These are phyloP conservation scores for Bombus impatiens DNA, from an alignment of 1,140 invertebrate genomes.

Conservation along the genomic window DNA sequence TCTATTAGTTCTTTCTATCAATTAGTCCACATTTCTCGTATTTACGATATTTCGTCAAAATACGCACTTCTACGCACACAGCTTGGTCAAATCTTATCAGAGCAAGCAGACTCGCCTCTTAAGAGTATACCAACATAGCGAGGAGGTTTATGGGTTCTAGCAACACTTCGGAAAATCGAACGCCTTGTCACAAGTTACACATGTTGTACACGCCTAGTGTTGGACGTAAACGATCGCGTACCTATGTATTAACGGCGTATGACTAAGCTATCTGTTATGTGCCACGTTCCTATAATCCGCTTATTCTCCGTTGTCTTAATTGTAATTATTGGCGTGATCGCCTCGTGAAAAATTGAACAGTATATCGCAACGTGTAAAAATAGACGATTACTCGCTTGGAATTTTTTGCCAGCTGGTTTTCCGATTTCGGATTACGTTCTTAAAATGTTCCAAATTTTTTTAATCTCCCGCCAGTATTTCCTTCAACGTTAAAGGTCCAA, in stretches of 20 bases:
- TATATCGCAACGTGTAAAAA: not conserved
- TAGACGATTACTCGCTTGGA: not conserved
- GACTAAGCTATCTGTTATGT: constrained; percentile 54
- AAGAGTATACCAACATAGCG: not conserved
- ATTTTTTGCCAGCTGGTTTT: not conserved
- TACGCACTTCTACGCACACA: not conserved
- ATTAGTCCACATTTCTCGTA: not conserved
- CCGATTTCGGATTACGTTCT: not conserved
- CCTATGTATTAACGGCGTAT: constrained; percentile 2
- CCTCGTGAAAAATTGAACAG: constrained; percentile 1
- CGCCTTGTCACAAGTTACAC: constrained; percentile 23
- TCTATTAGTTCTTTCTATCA: not conserved
- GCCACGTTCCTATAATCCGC: constrained; percentile 23
- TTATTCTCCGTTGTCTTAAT: constrained; percentile 9
- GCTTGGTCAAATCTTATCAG: constrained; percentile 5
- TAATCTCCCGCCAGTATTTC: not conserved
- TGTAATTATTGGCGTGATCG: not conserved
- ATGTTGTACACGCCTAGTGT: not conserved
- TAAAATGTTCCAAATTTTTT: not conserved
- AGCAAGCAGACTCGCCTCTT: too few relatives aligned
- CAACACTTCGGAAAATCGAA: constrained; percentile 26
- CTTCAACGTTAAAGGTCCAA: not conserved
- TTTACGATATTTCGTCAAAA: not conserved
- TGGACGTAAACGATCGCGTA: not conserved
- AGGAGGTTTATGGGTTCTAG: constrained; percentile 2